A percentile compares a stretch with the other conserved stretches of the same genome.
Evolutionary conservation across 2,113 vertebrate species (phyloP).

Genomic region (Trematomus loennbergii): DNA sequence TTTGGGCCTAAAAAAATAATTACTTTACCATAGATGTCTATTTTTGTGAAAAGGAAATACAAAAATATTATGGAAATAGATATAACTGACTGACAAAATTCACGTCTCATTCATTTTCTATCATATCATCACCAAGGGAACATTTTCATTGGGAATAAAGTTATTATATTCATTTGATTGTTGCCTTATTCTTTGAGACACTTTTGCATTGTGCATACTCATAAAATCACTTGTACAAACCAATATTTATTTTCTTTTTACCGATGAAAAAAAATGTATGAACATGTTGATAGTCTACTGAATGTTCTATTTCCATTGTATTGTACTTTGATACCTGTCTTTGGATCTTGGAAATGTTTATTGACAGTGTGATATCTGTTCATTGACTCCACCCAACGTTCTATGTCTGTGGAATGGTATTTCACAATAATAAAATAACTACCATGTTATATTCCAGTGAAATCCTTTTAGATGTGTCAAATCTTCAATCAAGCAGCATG

Average conservation of each 20-base stretch:
- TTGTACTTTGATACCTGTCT: slow-evolving; percentile 77
- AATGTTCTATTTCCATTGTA: slow-evolving; percentile 71
- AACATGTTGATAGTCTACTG: slow-evolving; percentile 68
- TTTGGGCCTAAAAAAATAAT: slow-evolving; percentile 15
- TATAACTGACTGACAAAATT: slow-evolving; percentile 33
- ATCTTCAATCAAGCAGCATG: neutral
- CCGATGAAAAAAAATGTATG: slow-evolving; percentile 44
- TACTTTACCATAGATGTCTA: slow-evolving; percentile 63
- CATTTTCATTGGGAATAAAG: slow-evolving; percentile 54
- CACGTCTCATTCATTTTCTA: slow-evolving; percentile 38
- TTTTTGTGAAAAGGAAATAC: slow-evolving; percentile 60
- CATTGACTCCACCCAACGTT: slow-evolving; percentile 70
- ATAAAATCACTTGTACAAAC: slow-evolving; percentile 49
- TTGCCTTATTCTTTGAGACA: slow-evolving; percentile 72
- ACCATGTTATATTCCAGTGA: neutral
- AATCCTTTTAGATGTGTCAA: neutral
- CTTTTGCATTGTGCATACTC: slow-evolving; percentile 47
- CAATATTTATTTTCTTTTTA: slow-evolving; percentile 73
- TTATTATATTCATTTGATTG: slow-evolving; percentile 62
- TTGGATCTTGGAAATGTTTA: slow-evolving; percentile 67
- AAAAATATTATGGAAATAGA: slow-evolving; percentile 30
- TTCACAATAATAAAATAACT: slow-evolving; percentile 79
- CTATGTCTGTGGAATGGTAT: slow-evolving; percentile 77
- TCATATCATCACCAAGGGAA: slow-evolving; percentile 6
- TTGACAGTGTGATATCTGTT: slow-evolving; percentile 71